Base-by-base conservation (phyloP, 1,140 invertebrate genomes). In the Diabrotica virgifera region DNA sequence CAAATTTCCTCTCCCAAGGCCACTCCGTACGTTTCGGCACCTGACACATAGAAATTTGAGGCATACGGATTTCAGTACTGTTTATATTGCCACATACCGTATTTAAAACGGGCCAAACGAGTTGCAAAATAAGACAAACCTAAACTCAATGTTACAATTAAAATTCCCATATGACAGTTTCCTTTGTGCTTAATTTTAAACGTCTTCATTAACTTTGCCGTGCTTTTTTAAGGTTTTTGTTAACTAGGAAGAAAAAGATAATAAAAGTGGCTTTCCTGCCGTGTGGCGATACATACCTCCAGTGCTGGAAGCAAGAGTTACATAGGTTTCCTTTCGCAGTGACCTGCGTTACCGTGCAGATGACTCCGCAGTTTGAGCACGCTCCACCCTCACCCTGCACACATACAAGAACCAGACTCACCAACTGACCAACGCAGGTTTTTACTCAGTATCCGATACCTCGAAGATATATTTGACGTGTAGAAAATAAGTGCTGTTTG, bases 361-460 rank as follows among this genome's bases (percentile, higher is more conserved):
- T 82, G 77, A 91, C 85, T 73, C 87, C 89, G 83, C 91, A 93
- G 82, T 92, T 91, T 73, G 84, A 84, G 83, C 91, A 93, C 71
- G 81, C 81, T 69, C 83, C 84, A 81, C 84, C 76, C 72, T 78
- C 76, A 73, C 76, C 76, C 76, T 78, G 72, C 73, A 73, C 72
- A 77, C 72, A 73, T 70, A 74, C 69, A 71, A 71, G 79, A 82
- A 83, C 71, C 74, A 74, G 70, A 70, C 72, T 63, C 63, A 71
- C 66, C 69, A 71, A 50, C 36, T 3, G 12, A 7, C 52, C 52
- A 24, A 24, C 4, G 24, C 4, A 24, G 24, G 24, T 24, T 24
- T 24, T 24, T 24, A 24, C 24, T 24, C 24, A 24, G 24, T 24
- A 4, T 1, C 24, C 12, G 9, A 51, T 51, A 51, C 46, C 12